Evolutionary conservation across 30 jellyfish, hydroid and myxozoan genomes (phyloP).

Genomic region (Chrysaora quinquecirrha): DNA sequence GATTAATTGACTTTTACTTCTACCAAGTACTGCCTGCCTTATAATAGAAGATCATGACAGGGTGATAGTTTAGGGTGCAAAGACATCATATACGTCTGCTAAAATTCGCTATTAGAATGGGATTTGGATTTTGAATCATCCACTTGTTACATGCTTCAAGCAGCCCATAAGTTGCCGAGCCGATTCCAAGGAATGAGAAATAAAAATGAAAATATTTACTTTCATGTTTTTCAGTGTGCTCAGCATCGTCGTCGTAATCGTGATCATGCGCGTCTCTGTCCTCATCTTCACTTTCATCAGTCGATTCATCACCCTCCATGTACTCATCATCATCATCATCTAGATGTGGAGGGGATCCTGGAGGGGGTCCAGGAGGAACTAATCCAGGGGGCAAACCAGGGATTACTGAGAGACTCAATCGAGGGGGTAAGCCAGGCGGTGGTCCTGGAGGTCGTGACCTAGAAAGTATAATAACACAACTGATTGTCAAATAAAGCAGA

Average conservation of each 20-base stretch:
- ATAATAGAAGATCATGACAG: no score
- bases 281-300: conserved; percentile 43
- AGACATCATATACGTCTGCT: no score
- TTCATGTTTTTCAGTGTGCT: conserved; percentile 27
- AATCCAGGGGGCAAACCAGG: conserved; percentile 99
- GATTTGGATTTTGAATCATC: no score
- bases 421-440: conserved; percentile 69
- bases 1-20: no score
- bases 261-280: no score
- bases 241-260: background rate
- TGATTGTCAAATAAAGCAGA: no score
- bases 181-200: no score
- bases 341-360: conserved; percentile 93
- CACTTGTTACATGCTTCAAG: no score
- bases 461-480: conserved; percentile 5
- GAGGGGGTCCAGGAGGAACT: conserved; percentile 99
- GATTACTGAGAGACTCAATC: conserved; percentile 53
- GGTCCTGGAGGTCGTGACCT: conserved; percentile 78
- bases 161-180: no score
- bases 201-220: conserved; percentile 5
- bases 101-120: no score
- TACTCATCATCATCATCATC: conserved; percentile 73
- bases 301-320: conserved; percentile 48
- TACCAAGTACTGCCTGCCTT: no score
- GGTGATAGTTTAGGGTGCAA: no score